Evolutionary conservation across 2,888 invertebrate genomes (phyloP).

Genomic region (Rapana venosa): DNA sequence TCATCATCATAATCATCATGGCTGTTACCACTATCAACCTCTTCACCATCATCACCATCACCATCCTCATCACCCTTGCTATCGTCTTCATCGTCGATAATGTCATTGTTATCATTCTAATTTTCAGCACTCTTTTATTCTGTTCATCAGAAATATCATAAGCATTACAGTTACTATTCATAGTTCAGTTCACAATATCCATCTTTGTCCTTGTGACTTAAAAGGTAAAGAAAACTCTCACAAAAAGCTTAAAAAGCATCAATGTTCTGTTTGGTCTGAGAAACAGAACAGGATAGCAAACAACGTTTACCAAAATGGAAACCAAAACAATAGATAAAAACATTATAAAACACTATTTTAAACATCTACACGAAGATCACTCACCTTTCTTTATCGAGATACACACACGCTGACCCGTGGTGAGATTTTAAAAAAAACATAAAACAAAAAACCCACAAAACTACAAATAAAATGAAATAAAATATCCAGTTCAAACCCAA

Average conservation of each 20-base stretch:
- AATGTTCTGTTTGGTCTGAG: too few relatives aligned
- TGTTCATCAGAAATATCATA: neutral
- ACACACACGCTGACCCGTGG: neutral
- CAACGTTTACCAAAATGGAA: neutral
- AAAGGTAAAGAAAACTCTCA: neutral
- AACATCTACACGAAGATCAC: neutral
- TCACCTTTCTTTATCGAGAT: neutral
- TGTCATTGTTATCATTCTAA: neutral
- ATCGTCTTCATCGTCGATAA: neutral
- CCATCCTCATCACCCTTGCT: neutral
- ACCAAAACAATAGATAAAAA: neutral
- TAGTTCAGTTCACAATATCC: neutral
- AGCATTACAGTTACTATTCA: neutral
- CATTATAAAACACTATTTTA: neutral
- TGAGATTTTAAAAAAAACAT: neutral
- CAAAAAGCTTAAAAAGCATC: neutral
- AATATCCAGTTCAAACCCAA: neutral
- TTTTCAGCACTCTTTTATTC: neutral
- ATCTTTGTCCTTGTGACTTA: neutral
- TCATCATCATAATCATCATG: neutral
- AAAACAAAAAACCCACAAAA: neutral
- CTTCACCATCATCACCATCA: neutral
- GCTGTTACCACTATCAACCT: neutral
- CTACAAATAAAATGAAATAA: neutral
- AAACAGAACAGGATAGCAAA: neutral